Evolutionary conservation across 2,113 vertebrate genomes (phyloP), one percentile per base, ranked within the genome.

Genomic region (Leptobrachium leishanense): DNA sequence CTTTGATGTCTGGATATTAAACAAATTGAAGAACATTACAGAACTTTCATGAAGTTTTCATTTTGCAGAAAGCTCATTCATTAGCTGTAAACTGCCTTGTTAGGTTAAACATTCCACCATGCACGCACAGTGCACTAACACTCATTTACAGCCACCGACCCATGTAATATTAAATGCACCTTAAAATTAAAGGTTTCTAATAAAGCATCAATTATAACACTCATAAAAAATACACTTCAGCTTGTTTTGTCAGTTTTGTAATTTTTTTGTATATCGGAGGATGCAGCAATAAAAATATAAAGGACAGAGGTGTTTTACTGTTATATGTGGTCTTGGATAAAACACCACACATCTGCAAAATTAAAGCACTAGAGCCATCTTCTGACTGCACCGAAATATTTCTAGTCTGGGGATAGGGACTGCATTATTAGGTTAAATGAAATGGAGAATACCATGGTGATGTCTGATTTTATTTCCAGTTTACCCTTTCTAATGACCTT

Each of bases 341-440:
- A 81, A 15, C 2, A 77, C 77, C 75, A 83, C 84, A 86, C 83
- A 72, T 81, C 7, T 90, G 85, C 90, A 94, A 95, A 94, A 91
- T 88, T 92, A 90, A 93, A 88, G 89, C 92, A 86, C 91, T 94
- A 90, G 93, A 89, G 94, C 92, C 94, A 94, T 89, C 93, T 94
- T 94, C 93, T 93, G 94, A 92, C 93, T 87, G 88, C 82, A 83
- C 0, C 20, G 89, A 82, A 86, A 91, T 82, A 86, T 89, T 87
- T 84, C 83, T 89, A 82, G 64, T 65, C 85, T 82, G 84, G 75
- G 89, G 86, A 85, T 72, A 81, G 85, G 83, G 65, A 67, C 75
- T 77, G 70, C 43, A 62, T 81, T 86, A 81, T 81, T 83, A 8
- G 0, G 84, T 84, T 85, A 88, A 84, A 78, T 78, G 81, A 83